Conservation (phyloP, 2,888 invertebrate genomes). For the Cephonodes hylas region DNA sequence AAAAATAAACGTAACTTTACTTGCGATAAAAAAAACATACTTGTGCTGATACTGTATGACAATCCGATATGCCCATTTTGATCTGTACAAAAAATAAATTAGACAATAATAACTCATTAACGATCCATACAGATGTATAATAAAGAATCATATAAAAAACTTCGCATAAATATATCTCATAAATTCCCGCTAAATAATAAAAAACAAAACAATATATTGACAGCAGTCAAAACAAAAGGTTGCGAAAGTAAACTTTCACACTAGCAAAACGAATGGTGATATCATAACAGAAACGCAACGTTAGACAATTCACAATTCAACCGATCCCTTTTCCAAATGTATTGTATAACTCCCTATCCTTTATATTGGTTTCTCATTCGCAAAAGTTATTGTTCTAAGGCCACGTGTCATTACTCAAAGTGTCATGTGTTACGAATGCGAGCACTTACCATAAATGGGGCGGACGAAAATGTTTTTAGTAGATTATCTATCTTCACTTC, state of each 20-base stretch:
- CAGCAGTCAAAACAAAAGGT: background rate
- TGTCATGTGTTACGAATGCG: slow-evolving; percentile 64
- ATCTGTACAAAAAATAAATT: too few species aligned
- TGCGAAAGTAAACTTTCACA: background rate
- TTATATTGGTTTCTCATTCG: slow-evolving; percentile 72
- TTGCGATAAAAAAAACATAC: too few species aligned
- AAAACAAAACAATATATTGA: background rate
- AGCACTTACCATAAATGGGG: slow-evolving; percentile 56
- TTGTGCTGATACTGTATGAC: too few species aligned
- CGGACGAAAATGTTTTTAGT: slow-evolving; percentile 60
- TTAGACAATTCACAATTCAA: background rate
- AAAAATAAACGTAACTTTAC: too few species aligned
- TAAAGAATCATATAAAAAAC: too few species aligned
- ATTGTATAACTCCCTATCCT: slow-evolving; percentile 57
- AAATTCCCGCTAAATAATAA: background rate
- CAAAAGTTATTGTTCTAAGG: slow-evolving; percentile 73
- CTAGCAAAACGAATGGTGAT: background rate
- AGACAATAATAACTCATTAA: too few species aligned
- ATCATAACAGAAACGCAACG: background rate
- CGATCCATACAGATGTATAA: too few species aligned
- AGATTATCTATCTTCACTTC: slow-evolving; percentile 49
- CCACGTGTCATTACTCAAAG: slow-evolving; percentile 71
- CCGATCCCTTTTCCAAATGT: slow-evolving; percentile 11
- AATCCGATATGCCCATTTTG: too few species aligned
- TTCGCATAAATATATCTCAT: background rate